Conservation (phyloP, 2,797 vertebrate species). For the Gymnodraco acuticeps region DNA sequence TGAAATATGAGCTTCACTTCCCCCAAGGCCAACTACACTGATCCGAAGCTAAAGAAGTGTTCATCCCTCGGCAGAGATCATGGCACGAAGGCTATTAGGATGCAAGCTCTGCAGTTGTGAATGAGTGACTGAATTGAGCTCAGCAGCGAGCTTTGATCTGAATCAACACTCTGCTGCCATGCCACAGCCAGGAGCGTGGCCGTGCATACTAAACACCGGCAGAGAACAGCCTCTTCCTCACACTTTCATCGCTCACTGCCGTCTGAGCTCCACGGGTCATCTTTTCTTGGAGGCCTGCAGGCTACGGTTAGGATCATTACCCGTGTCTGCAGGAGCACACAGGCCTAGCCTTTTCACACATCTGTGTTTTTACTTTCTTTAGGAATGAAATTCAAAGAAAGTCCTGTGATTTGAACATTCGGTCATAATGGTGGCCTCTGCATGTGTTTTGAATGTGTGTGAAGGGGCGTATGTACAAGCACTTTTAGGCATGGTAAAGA, state of each 20-base stretch:
- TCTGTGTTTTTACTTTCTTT: slow-evolving; percentile 6
- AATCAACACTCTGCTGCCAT: slow-evolving; percentile 56
- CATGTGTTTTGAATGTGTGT: too few relatives aligned
- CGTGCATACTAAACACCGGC: slow-evolving; percentile 53
- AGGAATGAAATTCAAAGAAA: slow-evolving; percentile 2
- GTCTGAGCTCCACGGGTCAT: slow-evolving; percentile 25
- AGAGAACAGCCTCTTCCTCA: slow-evolving; percentile 20
- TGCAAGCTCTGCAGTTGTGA: slow-evolving; percentile 46
- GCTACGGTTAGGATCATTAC: slow-evolving; percentile 27
- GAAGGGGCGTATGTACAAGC: too few relatives aligned
- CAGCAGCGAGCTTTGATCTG: slow-evolving; percentile 61
- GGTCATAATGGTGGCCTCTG: too few relatives aligned
- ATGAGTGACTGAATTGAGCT: slow-evolving; percentile 60
- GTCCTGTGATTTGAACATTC: neutral
- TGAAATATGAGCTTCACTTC: slow-evolving; percentile 39
- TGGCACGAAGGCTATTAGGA: slow-evolving; percentile 27
- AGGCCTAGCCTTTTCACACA: neutral
- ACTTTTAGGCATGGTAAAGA: too few relatives aligned
- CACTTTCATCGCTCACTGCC: slow-evolving; percentile 44
- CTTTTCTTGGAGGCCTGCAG: slow-evolving; percentile 26
- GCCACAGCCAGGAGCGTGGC: slow-evolving; percentile 37
- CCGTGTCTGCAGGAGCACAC: slow-evolving; percentile 9
- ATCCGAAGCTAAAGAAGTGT: slow-evolving; percentile 29
- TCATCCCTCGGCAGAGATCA: slow-evolving; percentile 32
- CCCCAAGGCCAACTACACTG: slow-evolving; percentile 14